These are phyloP conservation scores for Vesta saturnalis DNA, from an alignment of 2,888 invertebrate species.

Conservation along the genomic window DNA sequence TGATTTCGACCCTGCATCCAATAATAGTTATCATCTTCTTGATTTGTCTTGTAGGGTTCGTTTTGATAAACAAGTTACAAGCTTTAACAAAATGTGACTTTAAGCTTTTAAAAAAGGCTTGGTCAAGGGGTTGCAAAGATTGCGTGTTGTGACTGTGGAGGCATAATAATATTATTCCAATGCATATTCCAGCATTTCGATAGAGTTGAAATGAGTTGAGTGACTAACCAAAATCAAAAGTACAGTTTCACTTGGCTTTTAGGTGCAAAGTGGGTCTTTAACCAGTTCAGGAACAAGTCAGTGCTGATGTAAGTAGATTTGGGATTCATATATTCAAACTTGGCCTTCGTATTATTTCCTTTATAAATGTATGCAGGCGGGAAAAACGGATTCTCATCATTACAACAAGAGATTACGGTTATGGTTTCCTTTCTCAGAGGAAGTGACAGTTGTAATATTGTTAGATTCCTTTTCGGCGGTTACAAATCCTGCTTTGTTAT, in stretches of 20 bases:
- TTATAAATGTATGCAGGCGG: conserved; percentile 1
- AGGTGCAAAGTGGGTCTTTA: not conserved
- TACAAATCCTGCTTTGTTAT: not conserved
- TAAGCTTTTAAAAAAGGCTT: not conserved
- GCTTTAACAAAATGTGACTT: not conserved
- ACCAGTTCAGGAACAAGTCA: not conserved
- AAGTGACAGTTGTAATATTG: not conserved
- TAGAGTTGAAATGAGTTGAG: not conserved
- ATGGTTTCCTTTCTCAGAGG: not conserved
- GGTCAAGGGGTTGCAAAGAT: not conserved
- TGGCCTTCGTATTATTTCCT: too few relatives aligned
- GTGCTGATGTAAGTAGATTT: not conserved
- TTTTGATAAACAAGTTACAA: too few relatives aligned
- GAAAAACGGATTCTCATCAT: not conserved
- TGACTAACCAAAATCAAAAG: not conserved
- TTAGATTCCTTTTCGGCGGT: not conserved
- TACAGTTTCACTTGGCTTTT: too few relatives aligned
- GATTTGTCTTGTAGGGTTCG: not conserved
- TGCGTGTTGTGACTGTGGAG: not conserved
- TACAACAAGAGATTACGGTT: not conserved
- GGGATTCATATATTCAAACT: not conserved
- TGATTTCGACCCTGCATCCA: not conserved
- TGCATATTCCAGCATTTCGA: not conserved
- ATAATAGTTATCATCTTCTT: not conserved
- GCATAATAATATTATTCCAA: not conserved